A percentile compares a stretch with the other conserved stretches of the same genome.
phyloP scores from a whole-genome alignment of 2,113 vertebrate genomes.

The Pangasianodon gigas region DNA sequence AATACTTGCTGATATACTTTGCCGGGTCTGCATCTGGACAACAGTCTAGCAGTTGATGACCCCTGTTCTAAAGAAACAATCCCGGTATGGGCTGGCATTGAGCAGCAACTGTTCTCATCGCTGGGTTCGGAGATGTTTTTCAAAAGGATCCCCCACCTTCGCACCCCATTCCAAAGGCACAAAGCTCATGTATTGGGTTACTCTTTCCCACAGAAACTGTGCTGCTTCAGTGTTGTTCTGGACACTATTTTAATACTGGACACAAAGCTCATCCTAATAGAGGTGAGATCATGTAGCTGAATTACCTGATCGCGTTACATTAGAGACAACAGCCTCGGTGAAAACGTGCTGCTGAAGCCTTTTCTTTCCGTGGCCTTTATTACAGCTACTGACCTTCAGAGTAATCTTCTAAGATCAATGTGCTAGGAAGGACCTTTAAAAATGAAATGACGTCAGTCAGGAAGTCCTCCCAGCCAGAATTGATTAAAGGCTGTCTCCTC shows the following conservation, averaged over 20 bases:
- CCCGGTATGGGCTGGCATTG: slow-evolving; percentile 7
- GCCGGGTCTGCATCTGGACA: neutral
- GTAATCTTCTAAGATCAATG: neutral
- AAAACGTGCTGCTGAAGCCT: slow-evolving; percentile 2
- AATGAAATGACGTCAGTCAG: slow-evolving; percentile 2
- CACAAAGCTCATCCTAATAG: slow-evolving; percentile 25
- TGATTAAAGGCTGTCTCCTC: neutral
- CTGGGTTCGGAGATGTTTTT: slow-evolving; percentile 1
- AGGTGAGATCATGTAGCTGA: neutral
- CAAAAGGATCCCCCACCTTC: slow-evolving; percentile 35
- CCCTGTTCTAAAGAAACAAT: slow-evolving; percentile 14
- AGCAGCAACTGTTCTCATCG: neutral
- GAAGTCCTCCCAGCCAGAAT: slow-evolving; percentile 8
- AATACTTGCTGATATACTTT: neutral
- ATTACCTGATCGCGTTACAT: slow-evolving; percentile 13
- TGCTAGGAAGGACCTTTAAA: neutral
- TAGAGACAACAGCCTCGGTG: neutral
- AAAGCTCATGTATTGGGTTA: slow-evolving; percentile 44
- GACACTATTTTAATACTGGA: slow-evolving; percentile 19
- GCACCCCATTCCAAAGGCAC: slow-evolving; percentile 16
- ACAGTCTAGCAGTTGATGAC: neutral
- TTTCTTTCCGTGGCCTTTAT: neutral
- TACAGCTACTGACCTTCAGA: neutral
- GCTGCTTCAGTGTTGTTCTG: slow-evolving; percentile 11
- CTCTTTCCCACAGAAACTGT: slow-evolving; percentile 49